A percentile compares a stretch with the other conserved stretches of the same genome.
These are phyloP conservation scores for Catonia carolina DNA, from an alignment of 2,888 invertebrate genomes.

Conservation along the genomic window DNA sequence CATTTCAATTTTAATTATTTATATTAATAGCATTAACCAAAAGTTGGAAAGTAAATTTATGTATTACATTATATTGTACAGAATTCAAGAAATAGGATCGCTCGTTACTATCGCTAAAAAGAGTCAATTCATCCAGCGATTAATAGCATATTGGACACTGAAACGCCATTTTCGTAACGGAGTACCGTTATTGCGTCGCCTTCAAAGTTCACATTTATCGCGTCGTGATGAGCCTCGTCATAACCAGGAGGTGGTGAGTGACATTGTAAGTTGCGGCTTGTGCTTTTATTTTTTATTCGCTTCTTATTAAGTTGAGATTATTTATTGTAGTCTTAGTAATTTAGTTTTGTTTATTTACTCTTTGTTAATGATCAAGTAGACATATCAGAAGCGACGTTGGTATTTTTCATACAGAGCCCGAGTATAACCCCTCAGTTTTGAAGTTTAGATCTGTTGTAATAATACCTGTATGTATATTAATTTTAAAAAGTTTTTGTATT, in stretches of 20 bases:
- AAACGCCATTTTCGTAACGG: conserved; percentile 93
- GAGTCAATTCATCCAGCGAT: conserved; percentile 76
- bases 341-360: background rate
- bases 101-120: conserved; percentile 69
- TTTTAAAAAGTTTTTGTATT: too few relatives aligned
- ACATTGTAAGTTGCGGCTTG: conserved; percentile 31
- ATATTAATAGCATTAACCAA: too few relatives aligned
- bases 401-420: too few relatives aligned
- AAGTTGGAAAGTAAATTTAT: too few relatives aligned
- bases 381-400: too few relatives aligned
- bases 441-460: too few relatives aligned
- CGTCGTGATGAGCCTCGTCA: conserved; percentile 39
- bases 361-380: too few relatives aligned
- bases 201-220: conserved; percentile 50
- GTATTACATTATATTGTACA: too few relatives aligned
- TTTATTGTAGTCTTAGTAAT: background rate
- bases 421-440: too few relatives aligned
- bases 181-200: conserved; percentile 80
- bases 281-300: conserved; percentile 4
- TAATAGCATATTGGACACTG: conserved; percentile 95
- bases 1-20: too few relatives aligned
- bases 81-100: conserved; percentile 79
- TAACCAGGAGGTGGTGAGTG: conserved; percentile 31
- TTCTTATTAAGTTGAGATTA: conserved; percentile 1
- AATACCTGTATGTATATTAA: too few relatives aligned